phyloP scores from a whole-genome alignment of 2,113 vertebrate species.

The Stercorarius parasiticus region DNA sequence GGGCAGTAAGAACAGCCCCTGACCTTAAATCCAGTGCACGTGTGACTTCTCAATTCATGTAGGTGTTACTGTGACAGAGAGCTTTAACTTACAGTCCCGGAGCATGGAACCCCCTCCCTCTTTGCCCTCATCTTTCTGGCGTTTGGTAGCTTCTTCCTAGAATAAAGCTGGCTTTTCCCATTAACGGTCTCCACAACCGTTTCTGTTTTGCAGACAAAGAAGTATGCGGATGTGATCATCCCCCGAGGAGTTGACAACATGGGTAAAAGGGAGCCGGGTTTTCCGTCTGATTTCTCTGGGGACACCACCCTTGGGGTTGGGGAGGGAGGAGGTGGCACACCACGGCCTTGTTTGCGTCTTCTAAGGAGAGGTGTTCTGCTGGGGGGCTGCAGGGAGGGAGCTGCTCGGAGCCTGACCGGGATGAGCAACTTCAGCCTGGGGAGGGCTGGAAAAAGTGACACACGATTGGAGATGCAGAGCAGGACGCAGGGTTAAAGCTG shows the following conservation, averaged over 20 bases:
- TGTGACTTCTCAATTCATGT: not conserved
- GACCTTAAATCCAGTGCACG: not conserved
- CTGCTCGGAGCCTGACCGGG: not conserved
- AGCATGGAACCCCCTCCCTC: not conserved
- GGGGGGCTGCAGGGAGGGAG: not conserved
- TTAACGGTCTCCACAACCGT: not conserved
- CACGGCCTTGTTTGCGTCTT: not conserved
- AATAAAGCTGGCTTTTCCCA: not conserved
- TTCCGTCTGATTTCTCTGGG: not conserved
- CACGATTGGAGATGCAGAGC: not conserved
- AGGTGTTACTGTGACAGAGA: not conserved
- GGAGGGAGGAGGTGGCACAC: not conserved
- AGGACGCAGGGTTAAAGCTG: not conserved
- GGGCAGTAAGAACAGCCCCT: not conserved
- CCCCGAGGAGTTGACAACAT: slow-evolving; percentile 97
- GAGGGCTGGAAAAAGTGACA: not conserved
- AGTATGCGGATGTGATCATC: slow-evolving; percentile 97
- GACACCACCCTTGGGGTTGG: not conserved
- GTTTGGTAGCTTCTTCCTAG: not conserved
- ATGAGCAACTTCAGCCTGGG: not conserved
- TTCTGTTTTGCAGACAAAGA: slow-evolving; percentile 87
- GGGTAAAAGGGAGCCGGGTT: slow-evolving; percentile 78
- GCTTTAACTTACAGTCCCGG: not conserved
- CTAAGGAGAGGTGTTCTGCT: not conserved
- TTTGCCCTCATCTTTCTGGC: not conserved